A percentile compares a stretch with the other conserved stretches of the same genome.
Evolutionary conservation across 2,113 vertebrate species (phyloP).

Genomic region (Syngnathus scovelli): DNA sequence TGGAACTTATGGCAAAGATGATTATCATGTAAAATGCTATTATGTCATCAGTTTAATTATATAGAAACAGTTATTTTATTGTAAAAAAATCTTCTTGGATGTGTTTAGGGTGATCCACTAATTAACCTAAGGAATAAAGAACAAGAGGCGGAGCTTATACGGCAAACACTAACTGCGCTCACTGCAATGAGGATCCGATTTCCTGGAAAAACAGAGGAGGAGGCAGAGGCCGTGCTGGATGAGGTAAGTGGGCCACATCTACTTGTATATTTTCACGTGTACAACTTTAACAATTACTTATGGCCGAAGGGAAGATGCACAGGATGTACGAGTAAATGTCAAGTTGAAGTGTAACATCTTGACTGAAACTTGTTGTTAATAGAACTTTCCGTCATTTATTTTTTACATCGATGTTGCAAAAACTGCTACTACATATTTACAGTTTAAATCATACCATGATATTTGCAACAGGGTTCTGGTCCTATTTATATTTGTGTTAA

Average conservation of each 20-base stretch:
- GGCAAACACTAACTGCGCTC: slow-evolving; percentile 83
- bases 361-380: too few relatives aligned
- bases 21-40: neutral
- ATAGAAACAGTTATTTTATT: neutral
- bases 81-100: neutral
- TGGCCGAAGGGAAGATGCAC: neutral
- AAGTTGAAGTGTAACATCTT: too few relatives aligned
- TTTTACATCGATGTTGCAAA: too few relatives aligned
- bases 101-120: slow-evolving; percentile 76
- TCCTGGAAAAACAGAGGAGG: slow-evolving; percentile 91
- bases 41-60: neutral
- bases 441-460: neutral
- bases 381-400: too few relatives aligned
- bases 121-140: slow-evolving; percentile 84
- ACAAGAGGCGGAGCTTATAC: slow-evolving; percentile 83
- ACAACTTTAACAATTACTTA: neutral
- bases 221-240: slow-evolving; percentile 86
- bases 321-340: neutral
- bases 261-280: neutral
- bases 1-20: neutral
- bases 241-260: slow-evolving; percentile 74
- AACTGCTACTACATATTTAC: neutral
- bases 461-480: neutral
- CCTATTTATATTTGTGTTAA: neutral
- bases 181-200: slow-evolving; percentile 89